A percentile compares a stretch with the other conserved stretches of the same genome.
Conservation (phyloP, 2,888 invertebrate genomes). For the Trachelus troglodyta region DNA sequence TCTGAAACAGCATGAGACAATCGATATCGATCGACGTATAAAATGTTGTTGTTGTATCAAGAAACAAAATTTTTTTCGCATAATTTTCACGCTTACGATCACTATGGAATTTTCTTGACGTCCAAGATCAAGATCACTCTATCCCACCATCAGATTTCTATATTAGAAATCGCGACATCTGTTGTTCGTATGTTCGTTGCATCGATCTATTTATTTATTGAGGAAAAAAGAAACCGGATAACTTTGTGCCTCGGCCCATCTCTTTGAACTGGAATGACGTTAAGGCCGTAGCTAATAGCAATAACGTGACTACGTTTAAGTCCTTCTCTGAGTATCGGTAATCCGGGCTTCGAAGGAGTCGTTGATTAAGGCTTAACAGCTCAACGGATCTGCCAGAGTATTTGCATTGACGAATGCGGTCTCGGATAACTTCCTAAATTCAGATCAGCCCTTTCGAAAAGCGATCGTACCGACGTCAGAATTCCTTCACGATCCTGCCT, state of each 20-base stretch:
- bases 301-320: neutral
- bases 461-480: neutral
- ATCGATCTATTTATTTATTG: no score
- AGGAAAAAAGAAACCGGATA: no score
- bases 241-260: neutral
- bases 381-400: slow-evolving; percentile 18
- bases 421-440: neutral
- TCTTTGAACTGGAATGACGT: neutral
- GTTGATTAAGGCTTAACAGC: slow-evolving; percentile 31
- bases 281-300: neutral
- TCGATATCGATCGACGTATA: neutral
- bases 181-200: no score
- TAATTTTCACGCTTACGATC: no score
- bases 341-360: slow-evolving; percentile 29
- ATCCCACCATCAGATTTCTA: no score
- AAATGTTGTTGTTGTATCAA: neutral
- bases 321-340: slow-evolving; percentile 21
- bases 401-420: neutral
- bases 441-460: neutral
- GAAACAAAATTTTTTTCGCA: no score
- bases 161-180: no score
- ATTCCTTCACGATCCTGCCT: neutral
- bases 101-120: no score
- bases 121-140: neutral
- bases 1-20: neutral